Base-by-base conservation (phyloP, 2,113 vertebrate genomes). In the Dolichallabes microphthalmus region DNA sequence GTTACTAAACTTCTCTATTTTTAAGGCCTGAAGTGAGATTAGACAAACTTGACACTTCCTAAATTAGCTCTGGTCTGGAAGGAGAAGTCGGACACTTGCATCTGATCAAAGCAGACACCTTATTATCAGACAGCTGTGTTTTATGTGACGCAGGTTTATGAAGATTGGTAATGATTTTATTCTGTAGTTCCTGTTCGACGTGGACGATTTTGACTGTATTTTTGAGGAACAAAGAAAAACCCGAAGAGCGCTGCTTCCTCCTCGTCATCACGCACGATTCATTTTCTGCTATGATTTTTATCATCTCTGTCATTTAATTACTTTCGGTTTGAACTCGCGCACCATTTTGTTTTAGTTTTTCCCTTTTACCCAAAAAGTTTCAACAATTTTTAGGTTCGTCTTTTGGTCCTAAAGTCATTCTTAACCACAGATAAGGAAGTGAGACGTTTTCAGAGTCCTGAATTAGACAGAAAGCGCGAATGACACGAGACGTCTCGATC, bases 1-100 rank as follows among this genome's bases (percentile, higher is more conserved):
- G 45, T 53, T 61, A 66, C 74, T 10, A 2, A 57, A 68, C 74
- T 85, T 85, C 83, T 61, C 55, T 64, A n/a, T 25, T 53, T 50
- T 20, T 69, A 32, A 68, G 45, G 68, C 35, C 19, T 71, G 5
- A 71, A 22, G 35, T 68, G 15, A 68, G 5, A 32, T 32, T 8
- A 35, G 66, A 19, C 58, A 22, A 27, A 7, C n/a, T 27, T 2
- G 13, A 27, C 27, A 27, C n/a, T 2, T 1, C 15, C 1, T 68
- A 32, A 32, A 68, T 32, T 32, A 32, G 2, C 64, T 32, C 6
- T 8, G 6, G 17, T 32, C 32, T 17, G 5, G 27, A 68, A 68
- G 17, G 27, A 66, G 4, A 9, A 32, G 64, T 64, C 61, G 7
- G 64, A 32, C 6, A 8, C 17, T 17, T 9, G 15, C 25, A 64